Evolutionary conservation across 1,140 invertebrate genomes (phyloP).

Genomic region (Caenorhabditis elegans): DNA sequence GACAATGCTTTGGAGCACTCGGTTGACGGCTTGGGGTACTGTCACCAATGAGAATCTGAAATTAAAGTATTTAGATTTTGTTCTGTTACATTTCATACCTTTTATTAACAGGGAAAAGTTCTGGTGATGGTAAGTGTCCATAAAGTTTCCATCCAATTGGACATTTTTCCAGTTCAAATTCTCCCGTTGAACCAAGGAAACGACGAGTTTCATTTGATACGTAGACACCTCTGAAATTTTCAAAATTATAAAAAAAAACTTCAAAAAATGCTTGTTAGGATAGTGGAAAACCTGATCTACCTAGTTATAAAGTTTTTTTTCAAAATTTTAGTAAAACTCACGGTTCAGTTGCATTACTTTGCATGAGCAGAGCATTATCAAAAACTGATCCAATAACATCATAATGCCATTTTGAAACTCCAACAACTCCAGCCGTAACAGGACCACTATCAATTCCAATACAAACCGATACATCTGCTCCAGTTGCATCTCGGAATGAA

Average conservation of each 20-base stretch:
- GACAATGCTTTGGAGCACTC: constrained; percentile 53
- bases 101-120: constrained; percentile 43
- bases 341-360: constrained; percentile 47
- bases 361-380: constrained; percentile 55
- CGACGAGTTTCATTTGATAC: constrained; percentile 53
- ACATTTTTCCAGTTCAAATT: constrained; percentile 30
- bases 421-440: constrained; percentile 59
- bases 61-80: constrained; percentile 41
- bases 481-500: constrained; percentile 62
- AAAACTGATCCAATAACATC: constrained; percentile 60
- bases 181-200: constrained; percentile 30
- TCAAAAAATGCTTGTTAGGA: no score
- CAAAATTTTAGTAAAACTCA: no score
- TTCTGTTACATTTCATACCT: background rate
- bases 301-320: no score
- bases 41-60: constrained; percentile 62
- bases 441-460: constrained; percentile 60
- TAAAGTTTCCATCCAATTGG: constrained; percentile 43
- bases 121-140: background rate
- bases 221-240: constrained; percentile 45
- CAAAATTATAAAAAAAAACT: background rate
- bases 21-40: constrained; percentile 58
- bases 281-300: no score
- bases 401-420: constrained; percentile 63
- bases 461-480: constrained; percentile 56